Percentiles rank a stretch among this genome's conserved stretches.
Evolutionary conservation across 2,888 invertebrate genomes (phyloP).

Genomic region (Brenthis hecate): DNA sequence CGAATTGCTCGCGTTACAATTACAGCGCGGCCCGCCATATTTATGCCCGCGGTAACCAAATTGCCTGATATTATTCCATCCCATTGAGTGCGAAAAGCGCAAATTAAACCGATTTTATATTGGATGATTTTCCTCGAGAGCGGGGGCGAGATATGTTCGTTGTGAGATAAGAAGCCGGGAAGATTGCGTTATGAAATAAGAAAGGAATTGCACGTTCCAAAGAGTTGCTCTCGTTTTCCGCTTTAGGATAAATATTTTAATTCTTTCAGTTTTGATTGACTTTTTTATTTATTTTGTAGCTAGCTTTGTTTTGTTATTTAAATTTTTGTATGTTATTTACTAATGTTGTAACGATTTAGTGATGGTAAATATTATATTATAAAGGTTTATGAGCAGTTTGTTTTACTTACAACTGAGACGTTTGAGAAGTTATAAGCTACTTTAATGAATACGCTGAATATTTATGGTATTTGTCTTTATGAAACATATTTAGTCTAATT

Average conservation of each 20-base stretch:
- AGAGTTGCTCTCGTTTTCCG: slow-evolving; percentile 65
- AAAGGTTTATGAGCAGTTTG: no score
- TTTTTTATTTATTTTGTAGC: slow-evolving; percentile 43
- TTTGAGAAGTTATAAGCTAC: no score
- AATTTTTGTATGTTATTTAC: slow-evolving; percentile 20
- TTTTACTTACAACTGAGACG: no score
- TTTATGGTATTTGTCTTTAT: no score
- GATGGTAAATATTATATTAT: no score
- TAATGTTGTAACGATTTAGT: slow-evolving; percentile 5
- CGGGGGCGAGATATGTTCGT: slow-evolving; percentile 79
- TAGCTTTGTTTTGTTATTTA: slow-evolving; percentile 20
- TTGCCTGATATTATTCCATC: slow-evolving; percentile 83
- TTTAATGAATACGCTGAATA: no score
- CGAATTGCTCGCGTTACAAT: slow-evolving; percentile 81
- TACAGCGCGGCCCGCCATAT: slow-evolving; percentile 80
- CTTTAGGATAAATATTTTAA: slow-evolving; percentile 65
- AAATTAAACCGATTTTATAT: slow-evolving; percentile 83
- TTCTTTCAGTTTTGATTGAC: slow-evolving; percentile 45
- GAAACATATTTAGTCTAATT: not conserved
- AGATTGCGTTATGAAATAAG: slow-evolving; percentile 83
- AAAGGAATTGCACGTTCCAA: slow-evolving; percentile 76
- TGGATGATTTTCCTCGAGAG: slow-evolving; percentile 79
- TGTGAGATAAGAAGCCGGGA: slow-evolving; percentile 77
- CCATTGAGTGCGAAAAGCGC: slow-evolving; percentile 83
- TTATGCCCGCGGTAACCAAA: slow-evolving; percentile 82